Evolutionary conservation across 2,888 invertebrate species (phyloP).

Genomic region (Trissonchulus latispiculum): DNA sequence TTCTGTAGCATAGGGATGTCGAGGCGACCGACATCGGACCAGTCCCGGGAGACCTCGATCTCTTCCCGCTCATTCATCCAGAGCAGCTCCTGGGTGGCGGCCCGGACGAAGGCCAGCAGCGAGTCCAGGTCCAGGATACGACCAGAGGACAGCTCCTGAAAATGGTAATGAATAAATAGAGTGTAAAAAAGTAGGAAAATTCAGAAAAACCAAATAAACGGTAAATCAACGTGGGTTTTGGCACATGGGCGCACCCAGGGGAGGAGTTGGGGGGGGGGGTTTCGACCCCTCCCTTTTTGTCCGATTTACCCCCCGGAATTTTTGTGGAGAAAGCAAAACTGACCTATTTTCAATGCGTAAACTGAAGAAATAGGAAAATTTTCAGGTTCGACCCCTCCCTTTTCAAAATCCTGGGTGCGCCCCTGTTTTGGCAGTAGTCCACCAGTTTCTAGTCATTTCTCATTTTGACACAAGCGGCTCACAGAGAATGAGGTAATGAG

Average conservation of each 20-base stretch:
- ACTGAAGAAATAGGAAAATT: no score
- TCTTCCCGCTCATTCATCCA: slow-evolving; percentile 94
- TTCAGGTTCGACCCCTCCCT: no score
- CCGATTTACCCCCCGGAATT: no score
- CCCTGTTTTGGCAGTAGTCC: no score
- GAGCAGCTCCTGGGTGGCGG: slow-evolving; percentile 63
- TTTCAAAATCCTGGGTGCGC: no score
- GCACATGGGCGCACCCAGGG: no score
- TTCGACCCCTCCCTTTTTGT: no score
- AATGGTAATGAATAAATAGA: neutral
- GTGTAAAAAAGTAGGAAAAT: no score
- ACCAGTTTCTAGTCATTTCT: neutral
- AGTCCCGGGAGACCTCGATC: slow-evolving; percentile 81
- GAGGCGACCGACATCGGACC: slow-evolving; percentile 56
- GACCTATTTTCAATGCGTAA: no score
- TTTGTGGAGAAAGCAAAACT: no score
- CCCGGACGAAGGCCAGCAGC: slow-evolving; percentile 52
- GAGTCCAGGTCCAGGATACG: slow-evolving; percentile 79
- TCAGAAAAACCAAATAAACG: slow-evolving; percentile 14
- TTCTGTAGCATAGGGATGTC: slow-evolving; percentile 21
- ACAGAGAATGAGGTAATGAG: neutral
- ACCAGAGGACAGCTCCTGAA: slow-evolving; percentile 57
- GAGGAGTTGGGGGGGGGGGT: no score
- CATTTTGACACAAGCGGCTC: neutral
- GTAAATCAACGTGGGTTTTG: no score